Evolutionary conservation across 2,797 vertebrate species (phyloP), one percentile per base, ranked within the genome.

Genomic region (Hylomyscus alleni): DNA sequence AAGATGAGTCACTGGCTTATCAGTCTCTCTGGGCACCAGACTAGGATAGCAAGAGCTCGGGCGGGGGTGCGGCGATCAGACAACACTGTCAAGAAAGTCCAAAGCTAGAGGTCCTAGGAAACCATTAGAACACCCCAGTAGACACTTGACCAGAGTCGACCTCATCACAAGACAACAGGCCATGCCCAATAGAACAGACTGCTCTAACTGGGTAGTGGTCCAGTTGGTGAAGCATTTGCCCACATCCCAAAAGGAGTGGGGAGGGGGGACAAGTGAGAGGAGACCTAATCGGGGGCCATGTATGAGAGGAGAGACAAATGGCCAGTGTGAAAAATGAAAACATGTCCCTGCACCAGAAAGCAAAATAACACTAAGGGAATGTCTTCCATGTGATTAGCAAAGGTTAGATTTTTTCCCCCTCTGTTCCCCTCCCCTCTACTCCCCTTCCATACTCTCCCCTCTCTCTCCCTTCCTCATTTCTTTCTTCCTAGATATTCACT

Each of bases 221-320:
- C 80, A 31, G 1, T 77, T 91, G 50, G n/a, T 88, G 20, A 86
- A 93, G 65, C 34, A 90, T 31, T 20, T 47, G 4, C 31, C 50
- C 44, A 40, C 54, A 37, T 67, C 34, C n/a, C 60, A 77, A 56
- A 12, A 80, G 50, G 60, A 72, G 50, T 5, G 22, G 62, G 26
- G 62, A 3, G 10, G 29, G n/a, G 67, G 17, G n/a, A 3, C 44
- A 44, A 44, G 40, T 4, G 47, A 10, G 50, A 26, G 77, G 75
- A 75, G n/a, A 37, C 3, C 31, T 37, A 44, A 69, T 12, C 22
- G 82, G 54, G 11, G 76, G 44, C 82, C 80, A 62, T 90, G 67
- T 60, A 92, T 40, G 82, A 6, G 52, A 92, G 67, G 76, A 86
- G 90, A 85, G 87, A 88, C 65, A 92, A 91, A 87, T 47, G 54